A percentile compares a stretch with the other conserved stretches of the same genome.
These are phyloP conservation scores for Halocynthia roretzi DNA, from an alignment of 23 tunicate genomes.

Conservation along the genomic window DNA sequence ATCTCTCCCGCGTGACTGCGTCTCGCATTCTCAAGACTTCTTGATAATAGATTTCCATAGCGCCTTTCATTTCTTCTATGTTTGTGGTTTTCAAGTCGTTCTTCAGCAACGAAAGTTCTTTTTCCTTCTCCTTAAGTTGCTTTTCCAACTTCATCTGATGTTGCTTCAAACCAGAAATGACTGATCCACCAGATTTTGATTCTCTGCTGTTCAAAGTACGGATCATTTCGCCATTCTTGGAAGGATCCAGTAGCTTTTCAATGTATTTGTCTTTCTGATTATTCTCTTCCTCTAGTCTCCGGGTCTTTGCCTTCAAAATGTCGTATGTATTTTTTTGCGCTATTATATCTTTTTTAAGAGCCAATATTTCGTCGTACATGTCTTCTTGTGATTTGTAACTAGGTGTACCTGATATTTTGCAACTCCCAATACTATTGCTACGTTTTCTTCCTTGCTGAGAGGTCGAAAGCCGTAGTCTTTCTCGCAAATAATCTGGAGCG, in stretches of 20 bases:
- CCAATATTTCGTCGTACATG: slow-evolving; percentile 55
- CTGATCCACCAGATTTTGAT: slow-evolving; percentile 1
- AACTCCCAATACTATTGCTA: slow-evolving; percentile 26
- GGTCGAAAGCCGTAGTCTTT: slow-evolving; percentile 34
- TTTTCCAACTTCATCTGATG: slow-evolving; percentile 30
- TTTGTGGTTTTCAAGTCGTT: slow-evolving; percentile 28
- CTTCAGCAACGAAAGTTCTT: slow-evolving; percentile 20
- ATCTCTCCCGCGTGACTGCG: neutral
- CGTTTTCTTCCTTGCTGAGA: slow-evolving; percentile 20
- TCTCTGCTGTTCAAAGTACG: slow-evolving; percentile 6
- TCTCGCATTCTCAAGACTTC: slow-evolving; percentile 26
- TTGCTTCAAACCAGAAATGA: slow-evolving; percentile 29
- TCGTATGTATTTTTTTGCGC: slow-evolving; percentile 42
- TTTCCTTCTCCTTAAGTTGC: slow-evolving; percentile 38
- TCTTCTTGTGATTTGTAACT: slow-evolving; percentile 65
- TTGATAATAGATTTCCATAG: slow-evolving; percentile 37
- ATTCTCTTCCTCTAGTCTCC: slow-evolving; percentile 56
- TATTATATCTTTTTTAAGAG: slow-evolving; percentile 36
- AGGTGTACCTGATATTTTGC: slow-evolving; percentile 31
- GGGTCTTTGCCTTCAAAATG: slow-evolving; percentile 37
- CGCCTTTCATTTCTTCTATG: slow-evolving; percentile 21
- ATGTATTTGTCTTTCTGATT: slow-evolving; percentile 39
- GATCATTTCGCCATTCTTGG: slow-evolving; percentile 12
- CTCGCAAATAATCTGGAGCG: slow-evolving; percentile 41
- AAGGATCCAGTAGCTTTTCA: slow-evolving; percentile 37